Base-by-base conservation (phyloP, 2,888 invertebrate species). In the Pristionchus mayeri region DNA sequence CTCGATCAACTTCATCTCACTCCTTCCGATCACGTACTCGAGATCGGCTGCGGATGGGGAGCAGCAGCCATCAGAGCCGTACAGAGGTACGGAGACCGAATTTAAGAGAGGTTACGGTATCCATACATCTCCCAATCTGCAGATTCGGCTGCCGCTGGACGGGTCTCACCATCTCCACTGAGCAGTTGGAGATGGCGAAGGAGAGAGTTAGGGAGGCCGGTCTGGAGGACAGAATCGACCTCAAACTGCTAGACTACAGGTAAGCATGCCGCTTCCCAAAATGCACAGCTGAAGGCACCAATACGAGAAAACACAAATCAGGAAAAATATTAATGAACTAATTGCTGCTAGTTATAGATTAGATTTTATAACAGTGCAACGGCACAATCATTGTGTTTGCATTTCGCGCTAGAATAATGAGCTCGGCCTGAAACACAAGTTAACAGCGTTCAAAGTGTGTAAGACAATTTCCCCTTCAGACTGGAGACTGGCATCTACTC, bases 21-120 rank as follows among this genome's bases (percentile, higher is more conserved):
- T 13, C 84, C 85, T 1, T 60, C 83, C 11, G 91, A 90, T 84
- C 87, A 90, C 71, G 90, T 91, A 13, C 89, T 91, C 3, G 91
- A 91, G 85, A 91, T 91, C 57, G 91, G 91, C 21, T 91, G 91
- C 84, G 91, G 91, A 34, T 91, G 91, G 91, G 91, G 90, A 71
- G 87, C 89, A 1, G 86, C 87, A 24, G 90, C 90, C 7, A 89
- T 91, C 24, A 87, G 88, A 13, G 91, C 89, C 11, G 91, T 89
- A 21, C 86, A 87, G 57, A 60, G 81, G 78, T 83, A 21, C 11
- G 37, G 44, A 44, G 44, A 44, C 44, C 44, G 44, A 13, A 16
- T 67, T 27, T n/a, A 6, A 67, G 27, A 34, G 7, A 9, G 27
- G 7, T 18, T 18, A 67, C 67, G 27, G 27, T 27, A 27, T n/a